A percentile compares a stretch with the other conserved stretches of the same genome.
Conservation (phyloP, 2,888 invertebrate genomes). For the Pachycephus smyrnensis region DNA sequence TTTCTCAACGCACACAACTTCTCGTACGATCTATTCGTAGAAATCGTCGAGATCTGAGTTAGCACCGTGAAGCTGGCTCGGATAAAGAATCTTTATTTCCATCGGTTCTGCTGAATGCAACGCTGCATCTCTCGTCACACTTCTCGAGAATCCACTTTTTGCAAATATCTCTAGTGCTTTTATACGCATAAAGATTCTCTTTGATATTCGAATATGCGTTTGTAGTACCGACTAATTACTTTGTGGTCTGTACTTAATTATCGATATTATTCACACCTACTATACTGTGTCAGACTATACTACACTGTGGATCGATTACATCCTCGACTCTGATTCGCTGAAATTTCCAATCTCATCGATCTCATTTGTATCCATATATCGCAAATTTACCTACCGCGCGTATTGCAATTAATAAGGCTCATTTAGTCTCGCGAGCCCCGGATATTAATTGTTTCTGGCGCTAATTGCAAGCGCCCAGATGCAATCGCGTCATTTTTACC, state of each 20-base stretch:
- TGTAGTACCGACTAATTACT: not conserved
- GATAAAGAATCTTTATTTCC: conserved; percentile 47
- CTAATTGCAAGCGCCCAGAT: conserved; percentile 33
- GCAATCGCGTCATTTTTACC: conserved; percentile 27
- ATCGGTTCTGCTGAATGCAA: conserved; percentile 13
- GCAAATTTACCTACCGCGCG: not conserved
- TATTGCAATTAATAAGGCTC: conserved; percentile 33
- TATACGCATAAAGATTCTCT: not conserved
- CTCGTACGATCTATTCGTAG: not conserved
- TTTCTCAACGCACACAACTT: not conserved
- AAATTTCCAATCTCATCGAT: not conserved
- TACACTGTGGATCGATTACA: not conserved
- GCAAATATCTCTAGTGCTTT: not conserved
- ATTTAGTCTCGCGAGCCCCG: conserved; percentile 33
- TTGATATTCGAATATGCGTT: not conserved
- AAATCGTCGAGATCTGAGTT: not conserved
- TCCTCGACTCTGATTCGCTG: not conserved
- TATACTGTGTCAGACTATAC: not conserved
- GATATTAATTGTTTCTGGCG: conserved; percentile 38
- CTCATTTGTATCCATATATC: not conserved
- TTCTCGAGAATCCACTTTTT: not conserved
- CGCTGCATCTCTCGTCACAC: not conserved
- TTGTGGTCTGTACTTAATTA: not conserved
- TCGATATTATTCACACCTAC: not conserved
- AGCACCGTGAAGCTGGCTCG: not conserved